A percentile compares a stretch with the other conserved stretches of the same genome.
Evolutionary conservation across 2,888 invertebrate genomes (phyloP).

Genomic region (Microctonus hyperodae): DNA sequence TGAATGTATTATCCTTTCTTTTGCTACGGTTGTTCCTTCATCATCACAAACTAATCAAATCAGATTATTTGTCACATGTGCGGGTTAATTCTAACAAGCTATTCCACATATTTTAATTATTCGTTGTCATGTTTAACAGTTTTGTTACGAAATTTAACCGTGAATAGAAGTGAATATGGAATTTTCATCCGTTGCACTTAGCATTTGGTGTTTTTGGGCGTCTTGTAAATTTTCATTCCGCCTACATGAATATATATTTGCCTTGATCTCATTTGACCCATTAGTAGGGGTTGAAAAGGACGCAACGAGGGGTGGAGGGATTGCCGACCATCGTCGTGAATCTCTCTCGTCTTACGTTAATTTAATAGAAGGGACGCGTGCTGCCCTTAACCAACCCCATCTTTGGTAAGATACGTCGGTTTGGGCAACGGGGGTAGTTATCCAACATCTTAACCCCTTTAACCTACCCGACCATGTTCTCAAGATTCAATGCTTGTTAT

Average conservation of each 20-base stretch:
- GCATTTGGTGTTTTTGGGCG: neutral
- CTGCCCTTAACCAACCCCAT: conserved; percentile 46
- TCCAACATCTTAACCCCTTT: conserved; percentile 52
- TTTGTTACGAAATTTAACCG: neutral
- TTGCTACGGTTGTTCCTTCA: neutral
- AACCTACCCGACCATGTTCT: conserved; percentile 38
- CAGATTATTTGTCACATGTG: conserved; percentile 36
- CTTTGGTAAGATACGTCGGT: conserved; percentile 46
- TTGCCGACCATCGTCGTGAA: conserved; percentile 48
- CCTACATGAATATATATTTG: conserved; percentile 22
- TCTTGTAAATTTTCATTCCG: conserved; percentile 9
- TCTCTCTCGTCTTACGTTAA: conserved; percentile 49
- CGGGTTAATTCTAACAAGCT: conserved; percentile 36
- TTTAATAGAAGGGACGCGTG: conserved; percentile 60
- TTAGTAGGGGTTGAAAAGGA: neutral
- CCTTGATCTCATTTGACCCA: conserved; percentile 51
- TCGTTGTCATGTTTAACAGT: conserved; percentile 25
- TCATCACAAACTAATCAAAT: conserved; percentile 27
- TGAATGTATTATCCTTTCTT: neutral
- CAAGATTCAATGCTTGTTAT: conserved; percentile 49
- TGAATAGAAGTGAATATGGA: neutral
- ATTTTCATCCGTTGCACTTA: conserved; percentile 9
- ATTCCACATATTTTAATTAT: conserved; percentile 30
- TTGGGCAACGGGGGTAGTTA: conserved; percentile 56
- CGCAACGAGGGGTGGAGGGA: conserved; percentile 12